phyloP scores from a whole-genome alignment of 2,888 invertebrate genomes.

The Caenorhabditis imperialis region DNA sequence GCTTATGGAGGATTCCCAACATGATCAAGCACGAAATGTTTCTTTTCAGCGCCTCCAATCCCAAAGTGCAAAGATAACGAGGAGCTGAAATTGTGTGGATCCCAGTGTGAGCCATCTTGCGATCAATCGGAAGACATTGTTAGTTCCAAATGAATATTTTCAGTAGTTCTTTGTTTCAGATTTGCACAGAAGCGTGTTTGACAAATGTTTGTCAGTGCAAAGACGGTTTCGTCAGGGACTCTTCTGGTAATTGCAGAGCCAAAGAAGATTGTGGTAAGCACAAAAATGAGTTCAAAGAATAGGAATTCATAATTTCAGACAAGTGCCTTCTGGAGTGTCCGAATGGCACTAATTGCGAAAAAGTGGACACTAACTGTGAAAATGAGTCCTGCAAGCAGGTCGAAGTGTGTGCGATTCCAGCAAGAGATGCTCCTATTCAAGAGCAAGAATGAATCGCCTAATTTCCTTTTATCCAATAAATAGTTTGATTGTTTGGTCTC shows the following conservation, averaged over 20 bases:
- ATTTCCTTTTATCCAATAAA: no score
- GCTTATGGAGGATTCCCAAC: background rate
- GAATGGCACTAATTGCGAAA: conserved; percentile 28
- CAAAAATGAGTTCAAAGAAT: no score
- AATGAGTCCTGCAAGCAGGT: conserved; percentile 17
- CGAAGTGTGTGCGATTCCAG: conserved; percentile 34
- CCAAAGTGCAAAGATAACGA: conserved; percentile 38
- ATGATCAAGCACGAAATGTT: background rate
- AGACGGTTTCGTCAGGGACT: conserved; percentile 22
- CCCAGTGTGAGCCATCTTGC: conserved; percentile 35
- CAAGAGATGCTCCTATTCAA: no score
- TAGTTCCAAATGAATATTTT: no score
- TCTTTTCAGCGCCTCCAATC: conserved; percentile 7
- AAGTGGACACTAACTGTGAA: conserved; percentile 35
- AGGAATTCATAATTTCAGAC: background rate
- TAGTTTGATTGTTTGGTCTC: no score
- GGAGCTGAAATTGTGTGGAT: conserved; percentile 31
- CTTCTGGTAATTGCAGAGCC: conserved; percentile 21
- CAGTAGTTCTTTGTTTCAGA: no score
- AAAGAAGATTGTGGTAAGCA: conserved; percentile 14
- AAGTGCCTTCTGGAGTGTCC: conserved; percentile 27
- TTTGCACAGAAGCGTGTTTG: conserved; percentile 21
- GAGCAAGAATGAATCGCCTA: no score
- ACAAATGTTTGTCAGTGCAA: conserved; percentile 44
- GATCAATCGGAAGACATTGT: conserved; percentile 14